Percentiles rank a stretch among this genome's conserved stretches.
Conservation (phyloP, 1,140 invertebrate genomes). For the Cotesia chilonis region DNA sequence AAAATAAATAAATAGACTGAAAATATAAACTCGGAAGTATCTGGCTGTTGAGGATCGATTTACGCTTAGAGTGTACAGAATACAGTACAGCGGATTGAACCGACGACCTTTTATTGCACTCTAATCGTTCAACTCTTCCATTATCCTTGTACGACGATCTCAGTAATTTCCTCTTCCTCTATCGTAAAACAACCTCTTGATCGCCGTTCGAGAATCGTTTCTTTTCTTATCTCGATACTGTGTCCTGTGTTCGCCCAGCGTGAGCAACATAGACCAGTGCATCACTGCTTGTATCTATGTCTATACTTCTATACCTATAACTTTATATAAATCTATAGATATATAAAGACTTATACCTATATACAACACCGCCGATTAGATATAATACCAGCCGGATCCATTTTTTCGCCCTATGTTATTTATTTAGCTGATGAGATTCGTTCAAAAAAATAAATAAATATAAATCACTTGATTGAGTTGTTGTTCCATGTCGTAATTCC, state of each 20-base stretch:
- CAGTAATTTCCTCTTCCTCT: constrained; percentile 30
- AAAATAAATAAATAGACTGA: not conserved
- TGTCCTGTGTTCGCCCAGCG: not conserved
- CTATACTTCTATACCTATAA: too few species aligned
- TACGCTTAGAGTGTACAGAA: constrained; percentile 6
- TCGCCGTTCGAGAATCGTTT: constrained; percentile 6
- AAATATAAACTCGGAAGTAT: constrained; percentile 22
- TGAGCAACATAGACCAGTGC: too few species aligned
- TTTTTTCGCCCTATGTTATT: too few species aligned
- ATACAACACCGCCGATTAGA: too few species aligned
- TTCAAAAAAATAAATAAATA: too few species aligned
- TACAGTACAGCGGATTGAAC: constrained; percentile 18
- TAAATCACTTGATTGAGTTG: too few species aligned
- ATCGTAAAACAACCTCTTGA: constrained; percentile 18
- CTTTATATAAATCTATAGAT: too few species aligned
- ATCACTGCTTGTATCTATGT: too few species aligned
- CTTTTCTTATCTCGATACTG: constrained; percentile 9
- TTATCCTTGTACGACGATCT: constrained; percentile 32
- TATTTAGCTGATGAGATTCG: too few species aligned
- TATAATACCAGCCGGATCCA: too few species aligned
- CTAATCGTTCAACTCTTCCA: constrained; percentile 30
- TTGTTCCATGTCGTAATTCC: too few species aligned
- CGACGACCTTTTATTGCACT: constrained; percentile 32
- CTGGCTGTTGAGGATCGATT: constrained; percentile 22
- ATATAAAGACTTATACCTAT: too few species aligned